phyloP scores from a whole-genome alignment of 2,888 invertebrate genomes.

The Meteorus cinctellus region DNA sequence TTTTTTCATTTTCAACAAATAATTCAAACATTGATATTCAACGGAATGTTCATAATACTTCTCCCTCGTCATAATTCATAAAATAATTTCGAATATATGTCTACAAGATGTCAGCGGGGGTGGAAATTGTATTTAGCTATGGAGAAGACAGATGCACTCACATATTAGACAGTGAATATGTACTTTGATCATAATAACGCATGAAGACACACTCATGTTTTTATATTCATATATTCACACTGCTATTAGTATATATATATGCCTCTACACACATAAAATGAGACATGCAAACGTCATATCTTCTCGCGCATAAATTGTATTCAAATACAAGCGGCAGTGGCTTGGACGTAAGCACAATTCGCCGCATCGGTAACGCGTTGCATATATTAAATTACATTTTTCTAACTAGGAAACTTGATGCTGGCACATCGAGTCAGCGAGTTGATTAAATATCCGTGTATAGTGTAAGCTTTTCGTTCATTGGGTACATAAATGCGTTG shows the following conservation, averaged over 20 bases:
- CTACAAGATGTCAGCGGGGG: slow-evolving; percentile 27
- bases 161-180: slow-evolving; percentile 41
- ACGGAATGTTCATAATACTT: not conserved
- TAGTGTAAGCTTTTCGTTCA: slow-evolving; percentile 35
- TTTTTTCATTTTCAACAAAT: not conserved
- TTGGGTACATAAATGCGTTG: slow-evolving; percentile 36
- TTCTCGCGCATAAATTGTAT: slow-evolving; percentile 64
- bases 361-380: slow-evolving; percentile 58
- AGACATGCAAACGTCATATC: slow-evolving; percentile 5
- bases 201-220: not conserved
- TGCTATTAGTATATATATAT: not conserved
- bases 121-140: slow-evolving; percentile 25
- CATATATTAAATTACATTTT: slow-evolving; percentile 69
- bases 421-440: slow-evolving; percentile 51
- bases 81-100: slow-evolving; percentile 24
- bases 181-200: slow-evolving; percentile 17
- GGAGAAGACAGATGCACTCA: slow-evolving; percentile 3
- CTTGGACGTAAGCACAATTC: slow-evolving; percentile 49
- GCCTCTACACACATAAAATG: not conserved
- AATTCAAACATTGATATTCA: not conserved
- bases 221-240: not conserved
- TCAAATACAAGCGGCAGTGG: slow-evolving; percentile 60
- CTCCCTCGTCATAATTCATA: slow-evolving; percentile 19
- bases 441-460: slow-evolving; percentile 55
- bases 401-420: slow-evolving; percentile 59